phyloP scores from a whole-genome alignment of 2,113 vertebrate genomes.

The Psilopogon haemacephalus region DNA sequence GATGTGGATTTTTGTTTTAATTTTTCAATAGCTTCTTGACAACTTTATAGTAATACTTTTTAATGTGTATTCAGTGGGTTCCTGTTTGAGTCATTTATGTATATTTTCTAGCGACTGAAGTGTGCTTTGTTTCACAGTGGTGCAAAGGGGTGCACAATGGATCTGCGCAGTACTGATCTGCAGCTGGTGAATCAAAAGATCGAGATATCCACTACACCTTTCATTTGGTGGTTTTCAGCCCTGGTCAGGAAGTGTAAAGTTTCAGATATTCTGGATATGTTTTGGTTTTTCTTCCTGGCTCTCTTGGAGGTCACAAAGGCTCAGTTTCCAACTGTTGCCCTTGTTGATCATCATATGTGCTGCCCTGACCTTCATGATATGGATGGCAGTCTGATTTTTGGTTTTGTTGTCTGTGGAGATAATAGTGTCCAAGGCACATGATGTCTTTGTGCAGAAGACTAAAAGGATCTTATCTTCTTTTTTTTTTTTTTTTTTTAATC shows the following conservation, averaged over 20 bases:
- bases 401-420: neutral
- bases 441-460: neutral
- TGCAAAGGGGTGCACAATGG: neutral
- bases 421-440: neutral
- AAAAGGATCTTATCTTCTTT: neutral
- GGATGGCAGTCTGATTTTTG: neutral
- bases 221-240: neutral
- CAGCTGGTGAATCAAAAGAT: neutral
- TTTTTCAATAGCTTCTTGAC: neutral
- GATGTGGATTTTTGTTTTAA: neutral
- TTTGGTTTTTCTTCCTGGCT: neutral
- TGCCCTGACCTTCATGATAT: neutral
- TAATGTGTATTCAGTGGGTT: neutral
- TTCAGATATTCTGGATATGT: neutral
- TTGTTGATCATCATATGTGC: neutral
- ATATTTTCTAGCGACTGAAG: neutral
- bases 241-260: neutral
- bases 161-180: neutral
- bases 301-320: neutral
- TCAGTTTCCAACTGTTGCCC: neutral
- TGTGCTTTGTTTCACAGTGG: neutral
- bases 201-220: neutral
- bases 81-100: neutral
- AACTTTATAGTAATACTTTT: neutral
- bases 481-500: neutral